These are phyloP conservation scores for Tursiops truncatus DNA, from an alignment of 2,113 vertebrate species.

Conservation along the genomic window DNA sequence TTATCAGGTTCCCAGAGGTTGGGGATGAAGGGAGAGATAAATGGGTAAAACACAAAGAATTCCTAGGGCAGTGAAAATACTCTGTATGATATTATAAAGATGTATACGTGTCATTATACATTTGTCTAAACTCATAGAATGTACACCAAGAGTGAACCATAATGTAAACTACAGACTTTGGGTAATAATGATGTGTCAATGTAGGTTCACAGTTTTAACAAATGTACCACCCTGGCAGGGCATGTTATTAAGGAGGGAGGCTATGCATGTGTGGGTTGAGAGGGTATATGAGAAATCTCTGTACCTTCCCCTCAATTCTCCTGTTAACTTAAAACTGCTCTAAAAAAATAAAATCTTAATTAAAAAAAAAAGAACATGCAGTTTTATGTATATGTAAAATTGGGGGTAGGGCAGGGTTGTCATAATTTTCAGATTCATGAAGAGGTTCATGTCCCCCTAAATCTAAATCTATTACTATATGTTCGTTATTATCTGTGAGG, in stretches of 20 bases:
- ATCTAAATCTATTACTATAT: background rate
- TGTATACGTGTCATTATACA: background rate
- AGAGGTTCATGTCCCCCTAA: background rate
- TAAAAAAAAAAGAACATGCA: background rate
- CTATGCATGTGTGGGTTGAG: background rate
- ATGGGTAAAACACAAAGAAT: background rate
- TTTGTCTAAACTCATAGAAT: background rate
- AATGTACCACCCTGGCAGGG: background rate
- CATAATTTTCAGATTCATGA: constrained; percentile 34
- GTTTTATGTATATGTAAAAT: background rate
- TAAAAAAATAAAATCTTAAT: constrained; percentile 3
- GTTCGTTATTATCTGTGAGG: background rate
- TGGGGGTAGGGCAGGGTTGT: background rate
- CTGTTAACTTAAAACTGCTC: background rate
- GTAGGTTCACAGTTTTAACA: background rate
- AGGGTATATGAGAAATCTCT: background rate
- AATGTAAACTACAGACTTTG: background rate
- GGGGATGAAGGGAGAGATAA: background rate
- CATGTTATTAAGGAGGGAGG: background rate
- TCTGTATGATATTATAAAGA: background rate
- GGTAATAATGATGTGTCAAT: background rate
- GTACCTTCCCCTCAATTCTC: background rate
- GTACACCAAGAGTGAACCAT: background rate
- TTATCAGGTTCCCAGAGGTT: background rate
- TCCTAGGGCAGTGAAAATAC: background rate